Base-by-base conservation (phyloP, 2,113 vertebrate genomes). In the Paralichthys olivaceus region DNA sequence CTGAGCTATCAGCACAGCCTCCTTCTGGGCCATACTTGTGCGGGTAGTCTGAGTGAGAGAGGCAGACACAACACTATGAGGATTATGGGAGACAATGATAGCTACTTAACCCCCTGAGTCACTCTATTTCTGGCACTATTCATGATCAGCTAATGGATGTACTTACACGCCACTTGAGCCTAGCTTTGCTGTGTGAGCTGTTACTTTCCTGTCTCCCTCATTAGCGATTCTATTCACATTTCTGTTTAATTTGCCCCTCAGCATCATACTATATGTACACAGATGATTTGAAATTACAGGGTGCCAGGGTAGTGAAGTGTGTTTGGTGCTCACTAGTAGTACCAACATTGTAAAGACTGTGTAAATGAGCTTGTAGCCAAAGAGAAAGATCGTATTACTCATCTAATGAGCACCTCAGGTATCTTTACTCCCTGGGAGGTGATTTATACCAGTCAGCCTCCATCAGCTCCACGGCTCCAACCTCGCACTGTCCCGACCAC, bases 1-100 rank as follows among this genome's bases (percentile, higher is more conserved):
- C 98, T 0, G 96, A 94, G 86, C 95, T 94, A 89, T 99, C 96
- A 57, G 97, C 98, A 91, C 98, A 99, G 80, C 98, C 97, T 76
- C 97, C 97, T 87, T 96, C 95, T 54, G 96, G 95, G 75, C 98
- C 98, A 14, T 98, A 99, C 90, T 98, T 99, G 91, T 99, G 97
- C 13, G 97, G 97, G 86, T 99, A 99, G 86, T 96, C 98, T 99
- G 73, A 69, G 76, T 19, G 56, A 78, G 56, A 86, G 69, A 79
- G 47, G 74, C 69, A 89, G 79, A 90, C 77, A 89, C 81, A 90
- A 87, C 87, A 86, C 73, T 59, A 83, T 90, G 81, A 76, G 87
- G 88, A 91, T 92, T 90, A 92, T 61, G 65, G 32, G 53, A 88
- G 83, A 91, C 88, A 89, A 88, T 87, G 81, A 82, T 74, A 89